Conservation (phyloP, 1,140 invertebrate species). For the Micrasema longulum region DNA sequence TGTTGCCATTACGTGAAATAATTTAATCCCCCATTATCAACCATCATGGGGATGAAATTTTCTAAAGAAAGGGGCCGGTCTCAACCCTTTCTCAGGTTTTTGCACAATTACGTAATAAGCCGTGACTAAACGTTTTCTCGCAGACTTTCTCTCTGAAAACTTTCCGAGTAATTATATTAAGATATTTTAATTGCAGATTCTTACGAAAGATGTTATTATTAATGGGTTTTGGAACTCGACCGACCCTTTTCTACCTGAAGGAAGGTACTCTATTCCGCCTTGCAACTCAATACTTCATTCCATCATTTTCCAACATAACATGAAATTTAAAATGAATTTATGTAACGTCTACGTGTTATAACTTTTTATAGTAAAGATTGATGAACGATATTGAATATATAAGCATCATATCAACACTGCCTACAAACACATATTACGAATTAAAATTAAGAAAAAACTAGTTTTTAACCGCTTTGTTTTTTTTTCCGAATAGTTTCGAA, state of each 20-base stretch:
- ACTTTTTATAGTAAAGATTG: too few relatives aligned
- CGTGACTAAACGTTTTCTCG: constrained; percentile 54
- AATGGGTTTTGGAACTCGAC: constrained; percentile 37
- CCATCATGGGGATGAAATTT: constrained; percentile 15
- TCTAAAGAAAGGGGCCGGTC: constrained; percentile 14
- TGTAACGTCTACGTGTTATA: too few relatives aligned
- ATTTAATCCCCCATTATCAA: constrained; percentile 53
- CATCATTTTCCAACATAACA: too few relatives aligned
- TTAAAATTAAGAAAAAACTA: too few relatives aligned
- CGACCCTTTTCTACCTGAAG: constrained; percentile 5
- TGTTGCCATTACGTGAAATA: constrained; percentile 51
- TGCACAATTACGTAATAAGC: constrained; percentile 55
- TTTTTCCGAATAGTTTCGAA: too few relatives aligned
- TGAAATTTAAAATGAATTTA: too few relatives aligned
- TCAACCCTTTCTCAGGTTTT: constrained; percentile 53
- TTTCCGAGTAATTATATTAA: constrained; percentile 53
- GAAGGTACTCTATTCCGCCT: neutral
- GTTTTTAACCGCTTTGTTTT: too few relatives aligned
- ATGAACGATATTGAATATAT: too few relatives aligned
- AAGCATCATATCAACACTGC: too few relatives aligned
- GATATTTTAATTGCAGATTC: constrained; percentile 56
- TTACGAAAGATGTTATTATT: constrained; percentile 47
- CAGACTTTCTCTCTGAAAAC: constrained; percentile 45
- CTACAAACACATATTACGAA: too few relatives aligned
- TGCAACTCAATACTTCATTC: neutral